A percentile compares a stretch with the other conserved stretches of the same genome.
Conservation (phyloP, 2,797 vertebrate species). For the Tamandua tetradactyla region DNA sequence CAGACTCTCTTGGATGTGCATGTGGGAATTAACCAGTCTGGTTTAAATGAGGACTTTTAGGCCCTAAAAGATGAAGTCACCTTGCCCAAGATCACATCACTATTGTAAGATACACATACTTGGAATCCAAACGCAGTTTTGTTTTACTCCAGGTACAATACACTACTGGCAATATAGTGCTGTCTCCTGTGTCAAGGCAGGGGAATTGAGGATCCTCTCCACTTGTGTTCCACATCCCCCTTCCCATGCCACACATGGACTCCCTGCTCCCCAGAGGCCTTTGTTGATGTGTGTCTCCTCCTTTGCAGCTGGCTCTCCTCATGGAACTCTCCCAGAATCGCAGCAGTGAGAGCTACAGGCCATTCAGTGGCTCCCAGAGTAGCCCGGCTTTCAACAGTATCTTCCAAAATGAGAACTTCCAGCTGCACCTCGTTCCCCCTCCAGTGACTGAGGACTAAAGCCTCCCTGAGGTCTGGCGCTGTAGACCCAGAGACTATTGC, state of each 20-base stretch:
- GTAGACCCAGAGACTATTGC: not conserved
- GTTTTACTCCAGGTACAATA: too few relatives aligned
- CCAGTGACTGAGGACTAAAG: slow-evolving; percentile 88
- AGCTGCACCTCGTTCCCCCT: slow-evolving; percentile 92
- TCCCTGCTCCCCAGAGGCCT: not conserved
- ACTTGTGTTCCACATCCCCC: not conserved
- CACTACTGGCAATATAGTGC: not conserved
- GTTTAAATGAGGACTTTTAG: not conserved
- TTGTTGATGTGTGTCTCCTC: not conserved
- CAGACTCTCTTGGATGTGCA: too few relatives aligned
- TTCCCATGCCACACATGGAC: too few relatives aligned
- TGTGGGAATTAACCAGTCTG: accelerated
- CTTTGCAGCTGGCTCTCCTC: slow-evolving; percentile 93
- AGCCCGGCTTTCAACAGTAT: slow-evolving; percentile 85
- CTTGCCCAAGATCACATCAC: not conserved
- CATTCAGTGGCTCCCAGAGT: slow-evolving; percentile 85
- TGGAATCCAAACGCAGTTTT: not conserved
- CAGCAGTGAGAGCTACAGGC: slow-evolving; percentile 85
- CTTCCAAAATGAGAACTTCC: slow-evolving; percentile 92
- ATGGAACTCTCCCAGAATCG: slow-evolving; percentile 90
- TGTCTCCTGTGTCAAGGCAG: accelerated
- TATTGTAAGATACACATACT: too few relatives aligned
- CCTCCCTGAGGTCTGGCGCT: too few relatives aligned
- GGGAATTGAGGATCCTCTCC: not conserved
- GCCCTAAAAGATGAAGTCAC: not conserved